Conservation (phyloP, 1,140 invertebrate species). For the Drosophila littoralis region DNA sequence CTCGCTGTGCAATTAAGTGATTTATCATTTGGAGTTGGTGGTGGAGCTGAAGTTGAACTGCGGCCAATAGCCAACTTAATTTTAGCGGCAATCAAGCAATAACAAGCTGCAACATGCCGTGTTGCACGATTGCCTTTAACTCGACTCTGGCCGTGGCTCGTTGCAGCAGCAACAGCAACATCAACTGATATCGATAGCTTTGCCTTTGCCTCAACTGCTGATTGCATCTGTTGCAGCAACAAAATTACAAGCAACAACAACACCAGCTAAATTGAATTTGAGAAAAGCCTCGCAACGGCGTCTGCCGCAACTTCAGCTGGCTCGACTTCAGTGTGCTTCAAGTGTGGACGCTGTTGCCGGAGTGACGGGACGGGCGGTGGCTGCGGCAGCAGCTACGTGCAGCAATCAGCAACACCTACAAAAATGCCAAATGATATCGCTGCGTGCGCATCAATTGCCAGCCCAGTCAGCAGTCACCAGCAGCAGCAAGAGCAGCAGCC, state of each 20-base stretch:
- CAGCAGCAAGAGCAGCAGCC: conserved; percentile 15
- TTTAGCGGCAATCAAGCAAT: conserved; percentile 83
- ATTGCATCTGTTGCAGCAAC: conserved; percentile 79
- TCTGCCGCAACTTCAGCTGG: conserved; percentile 29
- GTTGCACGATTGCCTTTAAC: conserved; percentile 82
- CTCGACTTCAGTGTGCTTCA: conserved; percentile 45
- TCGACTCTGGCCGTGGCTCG: conserved; percentile 45
- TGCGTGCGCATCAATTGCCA: conserved; percentile 69
- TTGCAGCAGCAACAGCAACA: conserved; percentile 57
- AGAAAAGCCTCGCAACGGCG: conserved; percentile 61
- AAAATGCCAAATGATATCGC: conserved; percentile 74
- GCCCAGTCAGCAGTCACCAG: conserved; percentile 5
- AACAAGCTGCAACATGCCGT: conserved; percentile 82
- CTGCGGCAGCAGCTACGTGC: conserved; percentile 58
- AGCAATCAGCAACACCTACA: conserved; percentile 81
- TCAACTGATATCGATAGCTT: conserved; percentile 79
- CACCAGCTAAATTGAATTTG: conserved; percentile 76
- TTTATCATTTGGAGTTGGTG: conserved; percentile 78
- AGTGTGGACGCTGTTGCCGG: conserved; percentile 39
- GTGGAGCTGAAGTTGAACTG: conserved; percentile 45
- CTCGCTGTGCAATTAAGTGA: conserved; percentile 80
- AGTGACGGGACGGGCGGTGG: neutral
- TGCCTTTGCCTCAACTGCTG: conserved; percentile 69
- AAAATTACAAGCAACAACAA: conserved; percentile 67
- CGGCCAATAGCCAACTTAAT: conserved; percentile 77